Evolutionary conservation across 1,140 invertebrate species (phyloP).

Genomic region (Trinorchestia longiramus): DNA sequence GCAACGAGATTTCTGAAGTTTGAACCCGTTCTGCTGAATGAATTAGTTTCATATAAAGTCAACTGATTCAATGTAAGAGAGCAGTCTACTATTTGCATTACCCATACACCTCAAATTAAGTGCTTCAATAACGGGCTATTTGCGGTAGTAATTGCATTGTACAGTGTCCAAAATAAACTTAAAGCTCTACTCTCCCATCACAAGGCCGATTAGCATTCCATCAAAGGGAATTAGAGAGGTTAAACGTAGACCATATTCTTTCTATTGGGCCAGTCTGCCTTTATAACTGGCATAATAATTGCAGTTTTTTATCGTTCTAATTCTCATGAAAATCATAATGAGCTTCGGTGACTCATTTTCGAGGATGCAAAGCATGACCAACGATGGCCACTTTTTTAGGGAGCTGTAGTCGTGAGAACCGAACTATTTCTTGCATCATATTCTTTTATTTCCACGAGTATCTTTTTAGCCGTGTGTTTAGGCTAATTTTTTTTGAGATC

Average conservation of each 20-base stretch:
- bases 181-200: no score
- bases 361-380: neutral
- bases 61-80: no score
- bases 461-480: neutral
- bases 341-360: neutral
- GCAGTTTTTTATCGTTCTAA: neutral
- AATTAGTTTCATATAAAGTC: no score
- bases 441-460: neutral
- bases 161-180: no score
- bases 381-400: neutral
- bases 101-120: no score
- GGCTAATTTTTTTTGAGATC: neutral
- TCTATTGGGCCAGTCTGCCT: neutral
- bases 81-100: no score
- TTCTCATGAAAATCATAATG: neutral
- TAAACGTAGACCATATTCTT: conserved; percentile 7
- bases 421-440: neutral
- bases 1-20: no score
- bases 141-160: no score
- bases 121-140: no score
- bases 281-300: neutral
- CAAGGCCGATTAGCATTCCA: no score
- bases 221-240: neutral
- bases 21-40: no score
- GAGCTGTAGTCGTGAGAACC: neutral